Conservation (phyloP, 2,113 vertebrate genomes). For the Arenaria interpres region DNA sequence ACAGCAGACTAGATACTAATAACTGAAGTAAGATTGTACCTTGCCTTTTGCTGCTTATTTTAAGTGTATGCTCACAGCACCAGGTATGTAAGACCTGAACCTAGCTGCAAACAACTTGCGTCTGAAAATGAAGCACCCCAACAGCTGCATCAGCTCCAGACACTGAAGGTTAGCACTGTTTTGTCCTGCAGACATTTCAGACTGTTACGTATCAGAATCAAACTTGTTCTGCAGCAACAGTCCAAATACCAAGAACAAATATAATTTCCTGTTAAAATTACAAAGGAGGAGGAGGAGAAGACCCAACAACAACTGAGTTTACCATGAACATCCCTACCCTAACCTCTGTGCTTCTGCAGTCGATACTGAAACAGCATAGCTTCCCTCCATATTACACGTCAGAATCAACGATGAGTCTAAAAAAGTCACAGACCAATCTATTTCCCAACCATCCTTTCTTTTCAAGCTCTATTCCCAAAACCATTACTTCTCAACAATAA, state of each 20-base stretch:
- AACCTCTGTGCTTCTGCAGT: neutral
- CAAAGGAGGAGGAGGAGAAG: neutral
- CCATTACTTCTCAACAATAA: neutral
- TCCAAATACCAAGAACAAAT: neutral
- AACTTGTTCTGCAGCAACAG: neutral
- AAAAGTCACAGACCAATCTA: neutral
- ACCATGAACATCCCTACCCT: neutral
- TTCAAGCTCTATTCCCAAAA: neutral
- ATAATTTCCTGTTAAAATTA: neutral
- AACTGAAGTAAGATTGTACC: neutral
- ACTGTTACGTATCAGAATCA: neutral
- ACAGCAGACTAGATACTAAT: neutral
- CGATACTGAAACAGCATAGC: rapidly evolving
- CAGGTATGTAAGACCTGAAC: neutral
- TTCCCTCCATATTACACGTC: neutral
- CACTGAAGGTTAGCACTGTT: neutral
- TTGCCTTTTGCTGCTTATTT: neutral
- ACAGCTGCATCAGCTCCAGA: neutral
- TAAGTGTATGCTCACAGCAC: neutral
- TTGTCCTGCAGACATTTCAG: neutral
- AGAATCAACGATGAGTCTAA: neutral
- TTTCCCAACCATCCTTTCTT: neutral
- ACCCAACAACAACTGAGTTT: neutral
- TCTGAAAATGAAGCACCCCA: neutral
- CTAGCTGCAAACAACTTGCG: neutral